Conservation (phyloP, 2,797 vertebrate species). For the Bovichtus diacanthus region DNA sequence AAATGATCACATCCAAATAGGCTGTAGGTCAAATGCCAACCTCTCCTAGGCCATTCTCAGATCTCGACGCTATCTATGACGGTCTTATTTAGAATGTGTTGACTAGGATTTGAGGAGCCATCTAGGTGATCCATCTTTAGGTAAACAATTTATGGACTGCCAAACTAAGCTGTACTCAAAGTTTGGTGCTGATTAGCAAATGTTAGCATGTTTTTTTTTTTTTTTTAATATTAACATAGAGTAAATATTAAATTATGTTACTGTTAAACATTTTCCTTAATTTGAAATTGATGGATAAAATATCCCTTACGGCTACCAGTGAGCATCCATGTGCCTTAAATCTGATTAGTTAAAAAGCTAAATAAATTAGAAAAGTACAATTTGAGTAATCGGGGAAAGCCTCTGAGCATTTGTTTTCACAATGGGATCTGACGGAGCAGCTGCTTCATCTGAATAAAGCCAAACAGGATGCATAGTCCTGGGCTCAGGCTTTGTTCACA, state of each 20-base stretch:
- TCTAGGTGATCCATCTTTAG: no score
- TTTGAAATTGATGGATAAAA: neutral
- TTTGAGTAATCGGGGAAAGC: conserved; percentile 18
- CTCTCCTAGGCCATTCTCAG: no score
- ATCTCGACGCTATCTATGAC: no score
- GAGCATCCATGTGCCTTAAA: neutral
- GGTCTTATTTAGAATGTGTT: no score
- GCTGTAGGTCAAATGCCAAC: no score
- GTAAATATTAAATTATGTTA: neutral
- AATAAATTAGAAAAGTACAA: neutral
- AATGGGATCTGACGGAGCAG: conserved; percentile 42
- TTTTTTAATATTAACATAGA: neutral
- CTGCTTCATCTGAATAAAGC: conserved; percentile 29
- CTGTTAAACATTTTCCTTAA: neutral
- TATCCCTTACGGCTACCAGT: neutral
- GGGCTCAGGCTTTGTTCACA: conserved; percentile 26
- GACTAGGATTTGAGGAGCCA: no score
- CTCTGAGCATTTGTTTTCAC: conserved; percentile 20
- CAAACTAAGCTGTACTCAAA: neutral
- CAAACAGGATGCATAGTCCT: conserved; percentile 41
- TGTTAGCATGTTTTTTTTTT: neutral
- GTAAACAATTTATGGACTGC: no score
- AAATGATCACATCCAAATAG: no score
- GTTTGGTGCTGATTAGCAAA: neutral
- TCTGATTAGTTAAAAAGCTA: neutral